These are phyloP conservation scores for Equus quagga DNA, from an alignment of 2,113 vertebrate species.

Conservation along the genomic window DNA sequence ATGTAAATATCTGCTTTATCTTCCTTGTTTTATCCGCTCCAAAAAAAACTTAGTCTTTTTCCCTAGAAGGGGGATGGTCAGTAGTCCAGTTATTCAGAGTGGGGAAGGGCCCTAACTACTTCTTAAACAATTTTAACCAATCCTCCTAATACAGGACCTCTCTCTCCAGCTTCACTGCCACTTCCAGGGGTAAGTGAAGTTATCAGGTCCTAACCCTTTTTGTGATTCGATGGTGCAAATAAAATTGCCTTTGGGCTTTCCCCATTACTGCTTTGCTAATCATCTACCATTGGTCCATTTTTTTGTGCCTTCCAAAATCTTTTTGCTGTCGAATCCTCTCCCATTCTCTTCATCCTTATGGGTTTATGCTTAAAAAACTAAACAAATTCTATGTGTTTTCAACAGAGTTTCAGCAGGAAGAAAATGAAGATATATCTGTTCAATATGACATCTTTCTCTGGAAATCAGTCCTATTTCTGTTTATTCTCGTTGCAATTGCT, in stretches of 20 bases:
- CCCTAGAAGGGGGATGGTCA: not conserved
- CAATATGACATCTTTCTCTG: not conserved
- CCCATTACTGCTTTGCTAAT: not conserved
- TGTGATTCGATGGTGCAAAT: not conserved
- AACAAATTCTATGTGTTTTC: not conserved
- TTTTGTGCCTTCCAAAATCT: not conserved
- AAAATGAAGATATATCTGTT: conserved; percentile 20
- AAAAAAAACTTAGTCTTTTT: not conserved
- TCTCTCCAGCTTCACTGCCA: not conserved
- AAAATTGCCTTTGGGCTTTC: not conserved
- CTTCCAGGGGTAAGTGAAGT: not conserved
- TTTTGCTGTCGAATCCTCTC: not conserved
- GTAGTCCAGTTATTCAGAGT: not conserved
- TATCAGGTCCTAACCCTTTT: not conserved
- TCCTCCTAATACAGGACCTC: not conserved
- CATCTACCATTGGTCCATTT: not conserved
- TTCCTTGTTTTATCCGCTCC: not conserved
- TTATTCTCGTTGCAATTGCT: not conserved
- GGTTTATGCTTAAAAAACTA: not conserved
- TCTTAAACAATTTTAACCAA: not conserved
- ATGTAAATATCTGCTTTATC: not conserved
- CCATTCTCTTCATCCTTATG: not conserved
- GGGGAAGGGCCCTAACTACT: not conserved
- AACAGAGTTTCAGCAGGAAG: not conserved
- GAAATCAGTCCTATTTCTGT: not conserved